Evolutionary conservation across 92 coral and sea anemone species (phyloP), one percentile per base, ranked within the genome.

Genomic region (Epizoanthus ramosus): DNA sequence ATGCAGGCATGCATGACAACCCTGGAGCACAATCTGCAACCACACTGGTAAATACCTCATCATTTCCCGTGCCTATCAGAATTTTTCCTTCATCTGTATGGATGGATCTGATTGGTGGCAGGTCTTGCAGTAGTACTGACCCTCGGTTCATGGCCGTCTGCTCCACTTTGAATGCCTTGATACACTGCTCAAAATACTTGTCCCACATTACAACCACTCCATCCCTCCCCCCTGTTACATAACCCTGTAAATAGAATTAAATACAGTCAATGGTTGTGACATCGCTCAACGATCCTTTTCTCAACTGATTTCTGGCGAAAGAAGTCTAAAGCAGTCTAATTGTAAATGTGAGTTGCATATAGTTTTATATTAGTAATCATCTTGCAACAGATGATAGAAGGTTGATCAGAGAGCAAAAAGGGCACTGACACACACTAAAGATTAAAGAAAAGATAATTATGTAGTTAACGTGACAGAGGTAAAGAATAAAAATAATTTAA

Each of bases 191-290:
- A 89, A 96, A 96, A 70, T 80, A 76, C 79, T 88, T 83, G 82
- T 96, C 99, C 99, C 99, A 96, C 91, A 96, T 92, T 17, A 91
- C 91, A 12, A 96, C 98, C 0, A 96, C 99, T 9, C 99, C 99
- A 65, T 96, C 99, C 68, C 92, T 86, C 22, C 99, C 99, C 21
- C 99, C 99, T 39, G 99, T 96, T 39, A 95, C 98, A 65, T 89
- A 95, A 25, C 98, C 98, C 98, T 95, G 76, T 57, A 66, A 63
- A 23, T 33, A 64, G 5, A 58, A 85, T 15, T 9, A 73, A 12
- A 58, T 37, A 64, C 4, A 76, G 22, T 8, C 0, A 0, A 35
- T 10, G 23, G 22, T 37, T 1, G 3, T 22, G 31, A 58, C 21
- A 58, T 28, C 31, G 2, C 31, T 28, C 31, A 28, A 28, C 31